Conservation (phyloP, 2,797 vertebrate genomes). For the Sebastes oblongus region DNA sequence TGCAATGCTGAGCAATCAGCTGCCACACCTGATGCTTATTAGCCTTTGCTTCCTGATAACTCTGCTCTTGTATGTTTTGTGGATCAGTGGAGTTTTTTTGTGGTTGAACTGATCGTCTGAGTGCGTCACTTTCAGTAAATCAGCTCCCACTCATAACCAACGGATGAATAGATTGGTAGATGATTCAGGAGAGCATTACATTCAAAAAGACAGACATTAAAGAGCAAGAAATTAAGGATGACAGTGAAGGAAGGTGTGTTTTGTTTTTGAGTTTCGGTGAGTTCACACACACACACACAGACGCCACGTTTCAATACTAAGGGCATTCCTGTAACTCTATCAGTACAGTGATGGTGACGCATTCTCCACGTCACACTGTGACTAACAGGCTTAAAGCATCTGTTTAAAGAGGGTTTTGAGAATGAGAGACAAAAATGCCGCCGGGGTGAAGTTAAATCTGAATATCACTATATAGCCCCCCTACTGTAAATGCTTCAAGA, state of each 20-base stretch:
- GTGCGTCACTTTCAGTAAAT: conserved; percentile 2
- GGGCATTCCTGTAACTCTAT: conserved; percentile 5
- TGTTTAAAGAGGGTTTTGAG: conserved; percentile 26
- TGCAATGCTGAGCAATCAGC: background rate
- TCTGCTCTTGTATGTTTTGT: background rate
- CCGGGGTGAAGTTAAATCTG: conserved; percentile 5
- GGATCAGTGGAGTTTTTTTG: background rate
- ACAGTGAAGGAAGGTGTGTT: background rate
- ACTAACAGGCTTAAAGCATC: conserved; percentile 45
- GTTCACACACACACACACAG: background rate
- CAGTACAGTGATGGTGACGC: conserved; percentile 34
- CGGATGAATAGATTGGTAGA: conserved; percentile 1
- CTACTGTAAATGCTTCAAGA: conserved; percentile 30
- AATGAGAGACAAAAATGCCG: conserved; percentile 23
- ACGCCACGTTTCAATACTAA: background rate
- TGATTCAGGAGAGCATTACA: background rate
- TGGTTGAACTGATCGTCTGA: background rate
- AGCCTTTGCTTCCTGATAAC: conserved; percentile 5
- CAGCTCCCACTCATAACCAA: conserved; percentile 7
- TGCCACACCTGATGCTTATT: conserved; percentile 16
- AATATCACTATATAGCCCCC: background rate
- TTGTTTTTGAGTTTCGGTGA: background rate
- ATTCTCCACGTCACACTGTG: conserved; percentile 33
- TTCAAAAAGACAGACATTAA: background rate
- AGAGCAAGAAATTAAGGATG: background rate